Percentiles rank a stretch among this genome's conserved stretches.
phyloP scores from a whole-genome alignment of 1,140 invertebrate species.

The Meteorus sp. region DNA sequence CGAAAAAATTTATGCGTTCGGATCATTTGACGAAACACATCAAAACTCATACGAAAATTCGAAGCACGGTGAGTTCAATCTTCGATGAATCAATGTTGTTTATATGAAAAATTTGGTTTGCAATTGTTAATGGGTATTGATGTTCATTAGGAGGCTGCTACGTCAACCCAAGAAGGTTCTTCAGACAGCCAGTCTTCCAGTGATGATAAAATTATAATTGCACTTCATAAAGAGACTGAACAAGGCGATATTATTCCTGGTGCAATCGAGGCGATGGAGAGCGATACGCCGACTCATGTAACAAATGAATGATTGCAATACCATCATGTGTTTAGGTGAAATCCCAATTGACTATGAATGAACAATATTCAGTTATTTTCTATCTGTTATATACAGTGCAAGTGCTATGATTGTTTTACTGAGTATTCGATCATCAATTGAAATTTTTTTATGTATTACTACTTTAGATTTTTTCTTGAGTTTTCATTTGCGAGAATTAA shows the following conservation, averaged over 20 bases:
- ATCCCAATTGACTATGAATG: background rate
- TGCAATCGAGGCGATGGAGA: conserved; percentile 45
- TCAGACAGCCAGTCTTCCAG: conserved; percentile 64
- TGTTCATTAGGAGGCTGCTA: conserved; percentile 61
- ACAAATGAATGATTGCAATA: conserved; percentile 45
- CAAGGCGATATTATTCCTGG: conserved; percentile 46
- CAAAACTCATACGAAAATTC: conserved; percentile 80
- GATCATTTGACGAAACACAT: conserved; percentile 88
- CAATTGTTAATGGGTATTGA: conserved; percentile 2
- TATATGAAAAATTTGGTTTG: conserved; percentile 22
- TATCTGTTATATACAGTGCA: too few relatives aligned
- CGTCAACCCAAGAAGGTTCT: conserved; percentile 64
- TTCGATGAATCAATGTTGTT: conserved; percentile 38
- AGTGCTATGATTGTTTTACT: background rate
- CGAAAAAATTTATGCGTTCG: conserved; percentile 85
- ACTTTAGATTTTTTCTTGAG: background rate
- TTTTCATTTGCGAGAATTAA: background rate
- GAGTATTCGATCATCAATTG: too few relatives aligned
- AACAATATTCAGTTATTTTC: background rate
- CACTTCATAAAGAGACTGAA: conserved; percentile 57
- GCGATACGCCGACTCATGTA: conserved; percentile 47
- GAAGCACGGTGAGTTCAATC: conserved; percentile 63
- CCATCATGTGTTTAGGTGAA: background rate
- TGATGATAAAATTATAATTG: conserved; percentile 72
- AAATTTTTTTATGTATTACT: background rate